Percentiles rank a stretch among this genome's conserved stretches.
phyloP scores from a whole-genome alignment of 2,888 invertebrate species.

The Scaptomyza parva region DNA sequence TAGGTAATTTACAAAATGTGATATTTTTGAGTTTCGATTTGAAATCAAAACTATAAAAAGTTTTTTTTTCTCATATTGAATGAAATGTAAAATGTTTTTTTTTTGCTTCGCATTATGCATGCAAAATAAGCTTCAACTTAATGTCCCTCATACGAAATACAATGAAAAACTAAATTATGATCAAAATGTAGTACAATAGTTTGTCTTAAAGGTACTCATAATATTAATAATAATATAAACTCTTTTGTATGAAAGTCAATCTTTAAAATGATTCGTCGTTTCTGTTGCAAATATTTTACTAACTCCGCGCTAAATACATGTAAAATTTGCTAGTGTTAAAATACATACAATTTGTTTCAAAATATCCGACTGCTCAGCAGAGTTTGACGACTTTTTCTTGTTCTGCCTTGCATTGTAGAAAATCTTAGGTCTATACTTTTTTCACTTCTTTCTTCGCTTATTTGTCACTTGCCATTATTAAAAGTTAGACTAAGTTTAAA shows the following conservation, averaged over 20 bases:
- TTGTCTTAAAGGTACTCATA: constrained; percentile 37
- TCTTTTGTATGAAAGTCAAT: constrained; percentile 17
- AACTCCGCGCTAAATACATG: constrained; percentile 71
- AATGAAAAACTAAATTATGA: constrained; percentile 30
- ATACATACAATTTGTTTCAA: constrained; percentile 55
- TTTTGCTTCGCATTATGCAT: constrained; percentile 11
- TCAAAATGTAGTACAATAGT: constrained; percentile 38
- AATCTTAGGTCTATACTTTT: constrained; percentile 60
- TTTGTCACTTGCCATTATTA: constrained; percentile 70
- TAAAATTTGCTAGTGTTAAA: constrained; percentile 72
- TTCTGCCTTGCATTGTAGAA: constrained; percentile 45
- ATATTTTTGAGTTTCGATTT: constrained; percentile 38
- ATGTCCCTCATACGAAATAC: constrained; percentile 10
- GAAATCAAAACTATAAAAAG: constrained; percentile 46
- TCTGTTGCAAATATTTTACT: constrained; percentile 68
- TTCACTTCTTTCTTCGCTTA: constrained; percentile 45
- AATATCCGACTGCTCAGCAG: constrained; percentile 54
- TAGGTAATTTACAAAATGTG: constrained; percentile 62
- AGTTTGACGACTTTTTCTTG: constrained; percentile 52
- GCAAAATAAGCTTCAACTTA: constrained; percentile 17
- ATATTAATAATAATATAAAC: constrained; percentile 42
- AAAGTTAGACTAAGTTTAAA: constrained; percentile 69
- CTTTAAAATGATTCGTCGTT: constrained; percentile 37
- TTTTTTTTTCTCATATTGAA: constrained; percentile 4
- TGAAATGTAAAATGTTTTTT: constrained; percentile 16